Evolutionary conservation across 2,113 vertebrate genomes (phyloP).

Genomic region (Perca fluviatilis): DNA sequence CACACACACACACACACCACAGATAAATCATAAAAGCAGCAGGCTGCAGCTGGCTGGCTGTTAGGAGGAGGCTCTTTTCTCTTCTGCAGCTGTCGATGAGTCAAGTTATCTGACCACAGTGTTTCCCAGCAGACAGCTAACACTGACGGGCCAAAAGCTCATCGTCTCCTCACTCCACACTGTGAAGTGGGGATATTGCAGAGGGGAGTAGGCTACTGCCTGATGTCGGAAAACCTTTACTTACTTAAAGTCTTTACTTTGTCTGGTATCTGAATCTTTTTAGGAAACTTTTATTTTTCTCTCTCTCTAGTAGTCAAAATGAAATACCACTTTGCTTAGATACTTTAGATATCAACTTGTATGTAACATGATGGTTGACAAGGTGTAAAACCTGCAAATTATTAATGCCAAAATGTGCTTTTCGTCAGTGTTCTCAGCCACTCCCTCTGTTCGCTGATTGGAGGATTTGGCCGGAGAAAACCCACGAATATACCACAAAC

Average conservation of each 20-base stretch:
- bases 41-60: slow-evolving; percentile 61
- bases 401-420: neutral
- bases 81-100: slow-evolving; percentile 69
- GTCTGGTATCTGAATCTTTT: neutral
- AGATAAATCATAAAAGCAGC: slow-evolving; percentile 25
- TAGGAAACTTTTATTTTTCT: neutral
- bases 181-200: neutral
- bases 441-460: too few relatives aligned
- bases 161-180: slow-evolving; percentile 25
- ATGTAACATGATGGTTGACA: neutral
- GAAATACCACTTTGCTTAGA: neutral
- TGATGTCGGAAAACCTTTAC: slow-evolving; percentile 17
- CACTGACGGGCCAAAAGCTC: slow-evolving; percentile 14
- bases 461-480: too few relatives aligned
- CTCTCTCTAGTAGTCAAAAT: neutral
- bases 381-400: neutral
- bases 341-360: neutral
- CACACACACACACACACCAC: slow-evolving; percentile 1
- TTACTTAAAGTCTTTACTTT: neutral
- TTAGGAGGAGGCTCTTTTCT: slow-evolving; percentile 34
- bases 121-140: slow-evolving; percentile 47
- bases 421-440: too few relatives aligned
- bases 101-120: slow-evolving; percentile 58
- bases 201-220: neutral
- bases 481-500: too few relatives aligned